Evolutionary conservation across 2,113 vertebrate species (phyloP).

Genomic region (Hippocampus barbouri): DNA sequence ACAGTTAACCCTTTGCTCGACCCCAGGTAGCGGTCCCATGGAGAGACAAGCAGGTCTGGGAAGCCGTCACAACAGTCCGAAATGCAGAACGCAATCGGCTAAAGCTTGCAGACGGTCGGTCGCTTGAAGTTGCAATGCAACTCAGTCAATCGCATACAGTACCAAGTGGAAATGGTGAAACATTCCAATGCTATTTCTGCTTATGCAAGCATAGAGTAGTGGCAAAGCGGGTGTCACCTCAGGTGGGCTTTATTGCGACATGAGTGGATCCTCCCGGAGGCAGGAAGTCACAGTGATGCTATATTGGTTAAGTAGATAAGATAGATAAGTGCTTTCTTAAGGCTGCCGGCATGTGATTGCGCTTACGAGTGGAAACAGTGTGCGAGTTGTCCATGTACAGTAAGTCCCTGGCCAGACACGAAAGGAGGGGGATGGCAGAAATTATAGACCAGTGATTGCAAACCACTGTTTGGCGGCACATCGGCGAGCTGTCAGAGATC

Average conservation of each 20-base stretch:
- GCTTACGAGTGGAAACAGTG: slow-evolving; percentile 44
- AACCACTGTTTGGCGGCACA: not conserved
- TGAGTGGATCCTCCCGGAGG: slow-evolving; percentile 20
- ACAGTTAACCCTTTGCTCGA: slow-evolving; percentile 58
- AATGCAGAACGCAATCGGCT: not conserved
- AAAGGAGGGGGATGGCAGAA: not conserved
- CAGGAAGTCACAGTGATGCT: slow-evolving; percentile 48
- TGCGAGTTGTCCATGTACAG: slow-evolving; percentile 13
- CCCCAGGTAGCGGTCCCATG: slow-evolving; percentile 28
- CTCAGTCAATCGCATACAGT: slow-evolving; percentile 1
- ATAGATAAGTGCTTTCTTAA: slow-evolving; percentile 65
- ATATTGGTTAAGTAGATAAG: slow-evolving; percentile 71
- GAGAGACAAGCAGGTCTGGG: not conserved
- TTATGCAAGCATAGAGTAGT: slow-evolving; percentile 4
- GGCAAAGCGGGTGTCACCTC: not conserved
- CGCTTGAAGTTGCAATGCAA: not conserved
- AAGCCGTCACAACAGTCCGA: not conserved
- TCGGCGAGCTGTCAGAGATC: not conserved
- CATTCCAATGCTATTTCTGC: slow-evolving; percentile 20
- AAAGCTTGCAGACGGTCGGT: not conserved
- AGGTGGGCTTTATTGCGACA: slow-evolving; percentile 33
- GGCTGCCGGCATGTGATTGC: slow-evolving; percentile 52
- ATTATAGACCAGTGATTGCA: not conserved
- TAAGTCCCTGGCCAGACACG: not conserved
- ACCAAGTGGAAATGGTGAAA: not conserved